Percentiles rank a stretch among this genome's conserved stretches.
phyloP scores from a whole-genome alignment of 1,140 invertebrate species.

The Danaus melanippus region DNA sequence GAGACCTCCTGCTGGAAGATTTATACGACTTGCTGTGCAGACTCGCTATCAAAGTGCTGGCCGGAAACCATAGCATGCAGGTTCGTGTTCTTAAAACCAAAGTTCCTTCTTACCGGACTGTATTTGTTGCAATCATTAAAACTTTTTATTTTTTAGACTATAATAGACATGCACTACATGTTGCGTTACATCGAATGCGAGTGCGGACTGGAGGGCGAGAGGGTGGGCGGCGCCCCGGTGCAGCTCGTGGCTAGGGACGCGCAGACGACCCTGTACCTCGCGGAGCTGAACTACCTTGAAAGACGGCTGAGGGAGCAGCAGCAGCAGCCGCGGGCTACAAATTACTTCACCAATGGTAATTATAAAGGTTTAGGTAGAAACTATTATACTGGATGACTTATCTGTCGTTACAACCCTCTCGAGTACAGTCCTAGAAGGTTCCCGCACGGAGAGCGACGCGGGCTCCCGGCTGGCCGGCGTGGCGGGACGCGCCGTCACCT shows the following conservation, averaged over 20 bases:
- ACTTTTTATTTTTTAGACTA: slow-evolving; percentile 22
- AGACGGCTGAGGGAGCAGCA: slow-evolving; percentile 33
- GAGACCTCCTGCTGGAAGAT: slow-evolving; percentile 43
- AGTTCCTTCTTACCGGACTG: too few relatives aligned
- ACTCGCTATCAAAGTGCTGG: slow-evolving; percentile 43
- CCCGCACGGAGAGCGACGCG: slow-evolving; percentile 28
- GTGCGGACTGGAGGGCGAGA: slow-evolving; percentile 13
- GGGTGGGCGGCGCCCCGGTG: slow-evolving; percentile 11
- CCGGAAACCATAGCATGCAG: slow-evolving; percentile 45
- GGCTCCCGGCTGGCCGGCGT: slow-evolving; percentile 31
- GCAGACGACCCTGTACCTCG: slow-evolving; percentile 67
- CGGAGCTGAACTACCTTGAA: slow-evolving; percentile 72
- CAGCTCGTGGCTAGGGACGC: slow-evolving; percentile 24
- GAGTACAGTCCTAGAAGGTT: slow-evolving; percentile 13
- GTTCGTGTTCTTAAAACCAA: slow-evolving; percentile 16
- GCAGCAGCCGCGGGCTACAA: slow-evolving; percentile 23
- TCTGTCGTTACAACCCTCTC: too few relatives aligned
- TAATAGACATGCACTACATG: slow-evolving; percentile 57
- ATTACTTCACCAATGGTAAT: slow-evolving; percentile 52
- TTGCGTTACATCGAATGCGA: slow-evolving; percentile 42
- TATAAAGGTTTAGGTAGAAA: neutral
- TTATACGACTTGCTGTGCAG: slow-evolving; percentile 44
- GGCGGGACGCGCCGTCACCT: slow-evolving; percentile 36
- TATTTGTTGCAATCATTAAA: neutral
- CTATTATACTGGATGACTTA: too few relatives aligned